These are phyloP conservation scores for Garrulus glandarius DNA, from an alignment of 2,797 vertebrate genomes.

Conservation along the genomic window DNA sequence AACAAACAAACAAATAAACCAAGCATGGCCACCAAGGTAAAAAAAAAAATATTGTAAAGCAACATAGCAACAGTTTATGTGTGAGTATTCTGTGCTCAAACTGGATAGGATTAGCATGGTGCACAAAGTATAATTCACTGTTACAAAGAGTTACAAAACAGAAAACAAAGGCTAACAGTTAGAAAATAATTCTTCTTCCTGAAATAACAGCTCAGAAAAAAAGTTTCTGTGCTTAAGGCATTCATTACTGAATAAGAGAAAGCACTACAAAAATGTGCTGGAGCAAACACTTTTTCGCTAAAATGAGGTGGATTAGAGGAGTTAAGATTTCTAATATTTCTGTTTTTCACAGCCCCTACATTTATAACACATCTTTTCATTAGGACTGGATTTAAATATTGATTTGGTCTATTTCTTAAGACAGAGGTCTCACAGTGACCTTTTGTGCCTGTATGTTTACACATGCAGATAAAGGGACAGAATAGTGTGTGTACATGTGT, in stretches of 20 bases:
- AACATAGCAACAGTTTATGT: neutral
- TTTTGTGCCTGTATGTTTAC: neutral
- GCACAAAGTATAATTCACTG: constrained; percentile 10
- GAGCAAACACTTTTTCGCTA: neutral
- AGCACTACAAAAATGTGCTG: constrained; percentile 44
- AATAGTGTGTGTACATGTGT: neutral
- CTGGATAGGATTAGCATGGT: neutral
- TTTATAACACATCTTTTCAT: neutral
- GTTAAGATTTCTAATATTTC: neutral
- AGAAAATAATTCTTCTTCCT: constrained; percentile 39
- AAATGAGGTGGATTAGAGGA: neutral
- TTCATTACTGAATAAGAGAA: constrained; percentile 8
- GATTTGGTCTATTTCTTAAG: neutral
- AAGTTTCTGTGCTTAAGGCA: neutral
- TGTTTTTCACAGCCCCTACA: neutral
- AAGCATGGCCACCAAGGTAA: neutral
- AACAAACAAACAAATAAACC: neutral
- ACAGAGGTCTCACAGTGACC: neutral
- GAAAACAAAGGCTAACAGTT: constrained; percentile 51
- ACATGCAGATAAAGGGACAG: neutral
- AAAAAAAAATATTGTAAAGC: neutral
- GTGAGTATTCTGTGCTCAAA: neutral
- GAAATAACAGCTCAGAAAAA: constrained; percentile 1
- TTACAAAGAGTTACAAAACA: constrained; percentile 1
- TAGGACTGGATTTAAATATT: neutral